A percentile compares a stretch with the other conserved stretches of the same genome.
These are phyloP conservation scores for Cephonodes hylas DNA, from an alignment of 2,888 invertebrate genomes.

Conservation along the genomic window DNA sequence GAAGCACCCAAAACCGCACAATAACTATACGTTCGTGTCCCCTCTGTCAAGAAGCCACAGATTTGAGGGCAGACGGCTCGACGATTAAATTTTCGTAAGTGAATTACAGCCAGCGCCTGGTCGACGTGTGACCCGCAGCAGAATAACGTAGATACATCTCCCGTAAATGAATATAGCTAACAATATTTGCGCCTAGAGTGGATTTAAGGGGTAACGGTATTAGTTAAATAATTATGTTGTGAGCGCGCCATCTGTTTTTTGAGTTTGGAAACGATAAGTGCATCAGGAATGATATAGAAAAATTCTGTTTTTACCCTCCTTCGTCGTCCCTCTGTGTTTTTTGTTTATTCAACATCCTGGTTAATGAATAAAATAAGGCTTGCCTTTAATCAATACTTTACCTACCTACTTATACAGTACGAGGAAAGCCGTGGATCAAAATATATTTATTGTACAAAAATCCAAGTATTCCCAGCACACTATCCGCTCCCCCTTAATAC, in stretches of 20 bases:
- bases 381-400: no score
- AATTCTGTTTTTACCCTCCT: not conserved
- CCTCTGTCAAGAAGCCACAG: slow-evolving; percentile 41
- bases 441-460: not conserved
- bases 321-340: no score
- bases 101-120: slow-evolving; percentile 50
- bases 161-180: slow-evolving; percentile 3
- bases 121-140: slow-evolving; percentile 33
- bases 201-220: not conserved
- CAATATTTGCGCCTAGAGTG: not conserved
- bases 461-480: not conserved
- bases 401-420: no score
- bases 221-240: not conserved
- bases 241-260: not conserved
- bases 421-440: no score
- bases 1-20: not conserved
- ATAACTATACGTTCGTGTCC: not conserved
- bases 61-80: slow-evolving; percentile 42
- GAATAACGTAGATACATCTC: slow-evolving; percentile 9
- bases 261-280: not conserved
- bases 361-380: not conserved
- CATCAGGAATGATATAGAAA: no score
- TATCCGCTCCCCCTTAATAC: not conserved
- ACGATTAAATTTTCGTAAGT: slow-evolving; percentile 66
- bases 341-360: no score